These are phyloP conservation scores for Pachypanchax playfairii DNA, from an alignment of 2,113 vertebrate species.

Conservation along the genomic window DNA sequence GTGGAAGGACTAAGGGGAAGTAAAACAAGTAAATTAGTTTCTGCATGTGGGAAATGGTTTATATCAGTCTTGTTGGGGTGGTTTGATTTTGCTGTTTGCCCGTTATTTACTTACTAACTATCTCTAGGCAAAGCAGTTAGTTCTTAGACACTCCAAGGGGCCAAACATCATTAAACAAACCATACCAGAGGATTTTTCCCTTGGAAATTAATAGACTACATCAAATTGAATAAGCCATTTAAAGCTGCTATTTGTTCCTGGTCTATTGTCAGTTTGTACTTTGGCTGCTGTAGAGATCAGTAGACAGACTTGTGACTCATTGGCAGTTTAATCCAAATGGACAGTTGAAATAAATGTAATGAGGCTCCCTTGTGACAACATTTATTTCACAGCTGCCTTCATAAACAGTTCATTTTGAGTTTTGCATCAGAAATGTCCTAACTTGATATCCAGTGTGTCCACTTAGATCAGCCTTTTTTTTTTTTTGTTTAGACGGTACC, in stretches of 20 bases:
- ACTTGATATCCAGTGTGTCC: not conserved
- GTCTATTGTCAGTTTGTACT: constrained; percentile 37
- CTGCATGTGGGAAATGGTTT: constrained; percentile 1
- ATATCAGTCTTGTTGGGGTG: constrained; percentile 5
- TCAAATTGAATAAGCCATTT: constrained; percentile 37
- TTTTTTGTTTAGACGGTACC: not conserved
- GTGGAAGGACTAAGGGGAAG: not conserved
- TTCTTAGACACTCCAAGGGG: not conserved
- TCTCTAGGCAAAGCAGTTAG: not conserved
- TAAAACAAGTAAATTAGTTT: not conserved
- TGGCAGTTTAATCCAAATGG: constrained; percentile 62
- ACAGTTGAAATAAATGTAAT: constrained; percentile 7
- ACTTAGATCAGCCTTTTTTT: not conserved
- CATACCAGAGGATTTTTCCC: constrained; percentile 13
- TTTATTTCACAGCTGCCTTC: constrained; percentile 33
- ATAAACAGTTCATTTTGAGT: constrained; percentile 42
- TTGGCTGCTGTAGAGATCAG: constrained; percentile 55
- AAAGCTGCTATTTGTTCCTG: constrained; percentile 26
- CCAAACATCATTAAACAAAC: constrained; percentile 18
- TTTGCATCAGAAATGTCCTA: constrained; percentile 4
- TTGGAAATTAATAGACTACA: constrained; percentile 35
- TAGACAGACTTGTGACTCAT: constrained; percentile 46
- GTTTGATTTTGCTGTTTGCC: constrained; percentile 7
- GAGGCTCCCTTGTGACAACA: constrained; percentile 11
- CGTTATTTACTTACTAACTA: constrained; percentile 11